These are phyloP conservation scores for Triplophysa dalaica DNA, from an alignment of 2,113 vertebrate species.

Conservation along the genomic window DNA sequence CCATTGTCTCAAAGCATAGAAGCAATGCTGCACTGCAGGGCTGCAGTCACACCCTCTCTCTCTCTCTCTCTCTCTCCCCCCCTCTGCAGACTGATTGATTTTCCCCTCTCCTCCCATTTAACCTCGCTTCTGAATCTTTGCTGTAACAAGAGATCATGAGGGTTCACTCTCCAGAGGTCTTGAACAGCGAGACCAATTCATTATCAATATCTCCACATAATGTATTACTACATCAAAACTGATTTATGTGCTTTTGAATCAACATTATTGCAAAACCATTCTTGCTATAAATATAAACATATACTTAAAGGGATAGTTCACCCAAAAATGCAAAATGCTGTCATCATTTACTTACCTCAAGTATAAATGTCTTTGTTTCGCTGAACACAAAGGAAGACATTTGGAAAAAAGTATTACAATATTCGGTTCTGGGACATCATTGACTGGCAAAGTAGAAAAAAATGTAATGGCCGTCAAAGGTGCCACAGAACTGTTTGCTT, in stretches of 20 bases:
- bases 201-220: conserved; percentile 18
- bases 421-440: no score
- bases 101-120: not conserved
- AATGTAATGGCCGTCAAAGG: no score
- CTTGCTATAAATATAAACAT: not conserved
- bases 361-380: no score
- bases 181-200: conserved; percentile 18
- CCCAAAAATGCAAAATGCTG: no score
- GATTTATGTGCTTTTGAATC: not conserved
- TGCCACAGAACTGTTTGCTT: no score
- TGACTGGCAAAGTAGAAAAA: no score
- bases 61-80: conserved; percentile 4
- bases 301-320: not conserved
- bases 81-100: conserved; percentile 41
- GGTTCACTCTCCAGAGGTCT: not conserved
- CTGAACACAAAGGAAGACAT: no score
- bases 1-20: conserved; percentile 34
- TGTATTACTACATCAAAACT: conserved; percentile 9
- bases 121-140: conserved; percentile 21
- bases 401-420: no score
- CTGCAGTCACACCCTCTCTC: conserved; percentile 28
- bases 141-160: conserved; percentile 1
- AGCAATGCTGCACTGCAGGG: conserved; percentile 39
- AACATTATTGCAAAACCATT: not conserved
- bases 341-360: no score